A percentile compares a stretch with the other conserved stretches of the same genome.
phyloP scores from a whole-genome alignment of 2,797 vertebrate genomes.

The Nyctibius grandis region DNA sequence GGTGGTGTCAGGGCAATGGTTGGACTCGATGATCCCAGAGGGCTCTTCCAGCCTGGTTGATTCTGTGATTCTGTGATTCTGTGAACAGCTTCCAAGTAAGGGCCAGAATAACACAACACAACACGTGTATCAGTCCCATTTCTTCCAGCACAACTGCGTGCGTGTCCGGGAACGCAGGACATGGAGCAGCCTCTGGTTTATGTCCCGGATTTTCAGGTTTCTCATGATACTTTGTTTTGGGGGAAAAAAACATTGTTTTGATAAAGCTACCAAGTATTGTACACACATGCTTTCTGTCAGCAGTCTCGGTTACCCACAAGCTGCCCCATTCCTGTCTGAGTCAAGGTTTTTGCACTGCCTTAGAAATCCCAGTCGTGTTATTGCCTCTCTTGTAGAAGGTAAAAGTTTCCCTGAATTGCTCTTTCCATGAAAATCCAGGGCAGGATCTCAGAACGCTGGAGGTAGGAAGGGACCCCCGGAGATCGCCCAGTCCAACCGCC shows the following conservation, averaged over 20 bases:
- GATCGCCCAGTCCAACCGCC: rapidly evolving
- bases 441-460: background rate
- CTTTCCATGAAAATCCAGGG: background rate
- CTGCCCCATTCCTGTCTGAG: background rate
- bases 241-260: background rate
- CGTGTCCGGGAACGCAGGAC: rapidly evolving
- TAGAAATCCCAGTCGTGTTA: background rate
- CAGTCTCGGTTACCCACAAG: background rate
- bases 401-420: background rate
- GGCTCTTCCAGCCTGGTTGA: too few relatives aligned
- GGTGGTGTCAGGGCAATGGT: too few relatives aligned
- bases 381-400: background rate
- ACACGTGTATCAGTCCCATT: rapidly evolving
- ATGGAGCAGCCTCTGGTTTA: background rate
- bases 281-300: background rate
- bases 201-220: background rate
- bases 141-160: background rate
- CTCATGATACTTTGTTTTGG: background rate
- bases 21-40: too few relatives aligned
- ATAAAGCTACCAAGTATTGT: background rate
- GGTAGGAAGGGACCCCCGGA: background rate
- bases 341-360: background rate
- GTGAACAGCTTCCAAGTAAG: background rate
- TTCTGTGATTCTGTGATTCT: too few relatives aligned
- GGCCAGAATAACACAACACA: background rate